Conservation (phyloP, 2,113 vertebrate species). For the Alexandromys fortis region DNA sequence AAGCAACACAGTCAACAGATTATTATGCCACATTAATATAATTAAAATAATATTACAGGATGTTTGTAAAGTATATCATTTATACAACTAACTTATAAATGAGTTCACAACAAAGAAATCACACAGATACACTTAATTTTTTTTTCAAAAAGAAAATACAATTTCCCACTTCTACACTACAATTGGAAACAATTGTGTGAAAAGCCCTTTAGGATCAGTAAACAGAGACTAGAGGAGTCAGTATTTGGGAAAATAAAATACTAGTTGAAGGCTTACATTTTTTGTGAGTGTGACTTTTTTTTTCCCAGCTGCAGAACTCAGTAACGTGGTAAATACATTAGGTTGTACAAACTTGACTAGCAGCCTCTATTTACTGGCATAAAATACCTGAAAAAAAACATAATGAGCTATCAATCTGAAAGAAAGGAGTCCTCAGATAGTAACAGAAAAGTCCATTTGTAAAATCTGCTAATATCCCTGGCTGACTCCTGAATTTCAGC, state of each 20-base stretch:
- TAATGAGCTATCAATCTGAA: not conserved
- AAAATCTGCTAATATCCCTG: not conserved
- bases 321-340: not conserved
- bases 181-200: not conserved
- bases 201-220: not conserved
- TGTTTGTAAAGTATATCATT: not conserved
- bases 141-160: not conserved
- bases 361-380: not conserved
- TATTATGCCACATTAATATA: not conserved
- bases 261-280: not conserved
- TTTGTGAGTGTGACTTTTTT: not conserved
- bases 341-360: not conserved
- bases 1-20: not conserved
- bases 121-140: not conserved
- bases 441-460: not conserved
- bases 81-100: not conserved
- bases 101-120: not conserved
- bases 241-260: not conserved
- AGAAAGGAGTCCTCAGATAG: accelerated
- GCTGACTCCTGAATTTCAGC: not conserved
- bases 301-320: not conserved
- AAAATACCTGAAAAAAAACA: not conserved
- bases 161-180: not conserved
- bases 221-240: not conserved
- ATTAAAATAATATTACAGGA: not conserved